Evolutionary conservation across 1,140 invertebrate species (phyloP).

Genomic region (Tribolium madens): DNA sequence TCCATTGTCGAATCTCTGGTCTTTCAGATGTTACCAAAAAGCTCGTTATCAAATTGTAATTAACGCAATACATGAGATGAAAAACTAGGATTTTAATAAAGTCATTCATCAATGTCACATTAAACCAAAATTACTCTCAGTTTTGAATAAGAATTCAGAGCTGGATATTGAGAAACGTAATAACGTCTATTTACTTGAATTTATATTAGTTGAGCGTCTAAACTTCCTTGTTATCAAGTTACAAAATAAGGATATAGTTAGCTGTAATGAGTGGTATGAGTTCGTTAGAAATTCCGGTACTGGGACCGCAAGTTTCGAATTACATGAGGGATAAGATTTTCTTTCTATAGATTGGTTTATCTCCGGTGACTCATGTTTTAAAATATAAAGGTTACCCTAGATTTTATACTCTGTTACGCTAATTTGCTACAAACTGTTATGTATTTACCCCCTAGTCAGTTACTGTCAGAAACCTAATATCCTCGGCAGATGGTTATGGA

Average conservation of each 20-base stretch:
- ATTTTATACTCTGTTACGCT: conserved; percentile 42
- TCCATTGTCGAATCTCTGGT: conserved; percentile 25
- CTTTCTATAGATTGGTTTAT: conserved; percentile 40
- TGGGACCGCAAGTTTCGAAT: conserved; percentile 46
- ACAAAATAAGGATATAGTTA: conserved; percentile 46
- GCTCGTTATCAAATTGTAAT: conserved; percentile 14
- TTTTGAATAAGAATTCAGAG: neutral
- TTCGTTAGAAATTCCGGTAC: conserved; percentile 37
- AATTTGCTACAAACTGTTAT: conserved; percentile 39
- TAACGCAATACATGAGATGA: neutral
- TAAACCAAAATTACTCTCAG: conserved; percentile 15
- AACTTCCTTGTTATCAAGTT: conserved; percentile 39
- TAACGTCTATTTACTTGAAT: conserved; percentile 8
- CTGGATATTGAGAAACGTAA: neutral
- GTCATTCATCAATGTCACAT: conserved; percentile 37
- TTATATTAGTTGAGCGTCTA: neutral
- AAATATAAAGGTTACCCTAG: conserved; percentile 39
- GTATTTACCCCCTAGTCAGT: conserved; percentile 16
- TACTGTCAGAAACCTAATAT: neutral
- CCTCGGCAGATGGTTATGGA: conserved; percentile 6
- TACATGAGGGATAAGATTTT: conserved; percentile 40
- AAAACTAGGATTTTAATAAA: neutral
- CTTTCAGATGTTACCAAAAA: conserved; percentile 24
- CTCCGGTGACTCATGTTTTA: conserved; percentile 29
- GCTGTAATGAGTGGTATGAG: conserved; percentile 40